Evolutionary conservation across 2,113 vertebrate species (phyloP).

Genomic region (Argyrosomus japonicus): DNA sequence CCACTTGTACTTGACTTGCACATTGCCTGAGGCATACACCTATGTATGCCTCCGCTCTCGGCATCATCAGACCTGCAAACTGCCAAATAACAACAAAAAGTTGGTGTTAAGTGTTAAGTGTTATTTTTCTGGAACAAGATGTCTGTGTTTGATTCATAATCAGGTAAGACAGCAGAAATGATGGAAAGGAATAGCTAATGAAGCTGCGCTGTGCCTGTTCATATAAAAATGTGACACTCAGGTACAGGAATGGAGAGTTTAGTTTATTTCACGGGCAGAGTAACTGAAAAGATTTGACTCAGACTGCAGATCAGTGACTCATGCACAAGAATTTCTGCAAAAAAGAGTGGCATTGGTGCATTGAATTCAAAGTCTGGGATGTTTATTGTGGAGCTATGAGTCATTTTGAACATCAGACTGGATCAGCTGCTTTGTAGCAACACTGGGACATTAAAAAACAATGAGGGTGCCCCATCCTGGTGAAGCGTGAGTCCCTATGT

Average conservation of each 20-base stretch:
- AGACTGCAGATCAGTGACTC: conserved; percentile 17
- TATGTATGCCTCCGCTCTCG: conserved; percentile 38
- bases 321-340: neutral
- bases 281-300: conserved; percentile 11
- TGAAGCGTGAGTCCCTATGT: too few species aligned
- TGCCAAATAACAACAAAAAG: conserved; percentile 51
- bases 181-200: conserved; percentile 35
- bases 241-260: neutral
- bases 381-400: conserved; percentile 2
- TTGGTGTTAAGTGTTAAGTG: conserved; percentile 16
- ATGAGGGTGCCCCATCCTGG: too few species aligned
- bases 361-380: neutral
- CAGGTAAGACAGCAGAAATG: conserved; percentile 29
- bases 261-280: conserved; percentile 18
- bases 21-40: conserved; percentile 55
- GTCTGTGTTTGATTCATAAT: conserved; percentile 53
- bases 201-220: conserved; percentile 11
- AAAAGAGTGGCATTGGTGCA: neutral
- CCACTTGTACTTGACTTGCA: conserved; percentile 58
- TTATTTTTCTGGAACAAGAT: conserved; percentile 47
- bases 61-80: conserved; percentile 50
- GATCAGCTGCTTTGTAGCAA: neutral
- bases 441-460: neutral
- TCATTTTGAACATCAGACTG: neutral
- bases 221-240: conserved; percentile 16